Evolutionary conservation across 2,113 vertebrate species (phyloP), one percentile per base, ranked within the genome.

Genomic region (Callithrix jacchus): DNA sequence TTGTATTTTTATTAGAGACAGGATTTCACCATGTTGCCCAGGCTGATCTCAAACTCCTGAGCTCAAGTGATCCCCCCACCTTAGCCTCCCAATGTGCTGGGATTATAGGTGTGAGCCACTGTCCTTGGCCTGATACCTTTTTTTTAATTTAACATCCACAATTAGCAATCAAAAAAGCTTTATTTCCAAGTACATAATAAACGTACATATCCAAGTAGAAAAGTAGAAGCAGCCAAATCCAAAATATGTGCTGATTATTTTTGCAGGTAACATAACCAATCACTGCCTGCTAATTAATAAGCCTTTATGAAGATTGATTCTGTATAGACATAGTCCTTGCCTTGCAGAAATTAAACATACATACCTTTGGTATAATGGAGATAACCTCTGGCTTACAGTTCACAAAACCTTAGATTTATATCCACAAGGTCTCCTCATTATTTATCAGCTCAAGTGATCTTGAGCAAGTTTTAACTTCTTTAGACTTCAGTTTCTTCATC

Each of bases 131-230:
- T 66, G 52, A 35, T 91, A 79, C 18, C 9, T 11, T 97, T 74
- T 74, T 90, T 94, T 85, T 68, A 94, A 96, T 87, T 92, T 87
- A 90, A 66, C 13, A 95, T 82, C 25, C 45, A 94, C 70, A 95
- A 80, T 6, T 93, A 27, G 58, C 70, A 97, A 40, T 87, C 87
- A 70, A 93, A 95, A 93, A 82, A 68, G 30, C 64, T 58, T 70
- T 42, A 40, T 68, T 37, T 87, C 47, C 25, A 79, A 73, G 70
- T 64, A 93, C 14, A 80, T 47, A 79, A 42, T 84, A 94, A 94
- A 91, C 49, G 83, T 66, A 97, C 97, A 90, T 58, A 96, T 10
- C 37, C 16, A 93, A 64, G 18, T 1, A 89, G 58, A 85, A 91
- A 85, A 66, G 30, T 32, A 92, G 18, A 93, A 89, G 12, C 79